A percentile compares a stretch with the other conserved stretches of the same genome.
Conservation (phyloP, 2,888 invertebrate genomes). For the Dasypolia templi region DNA sequence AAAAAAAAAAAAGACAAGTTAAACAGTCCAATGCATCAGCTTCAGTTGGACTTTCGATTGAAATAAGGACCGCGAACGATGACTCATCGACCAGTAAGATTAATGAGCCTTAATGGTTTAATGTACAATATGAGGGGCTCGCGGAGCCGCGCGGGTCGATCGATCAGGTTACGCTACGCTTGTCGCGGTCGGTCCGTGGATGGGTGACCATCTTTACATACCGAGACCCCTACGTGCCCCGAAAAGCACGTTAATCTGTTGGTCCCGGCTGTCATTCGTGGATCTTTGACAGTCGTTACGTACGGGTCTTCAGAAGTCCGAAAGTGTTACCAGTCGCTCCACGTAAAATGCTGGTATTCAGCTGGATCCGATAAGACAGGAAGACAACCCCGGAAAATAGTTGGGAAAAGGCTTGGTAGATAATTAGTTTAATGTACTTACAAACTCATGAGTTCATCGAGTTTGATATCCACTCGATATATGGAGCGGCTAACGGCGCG, state of each 20-base stretch:
- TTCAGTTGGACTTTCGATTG: conserved; percentile 24
- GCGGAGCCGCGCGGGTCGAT: neutral
- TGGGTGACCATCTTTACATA: neutral
- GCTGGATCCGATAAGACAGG: neutral
- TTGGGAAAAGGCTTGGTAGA: neutral
- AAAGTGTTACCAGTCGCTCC: neutral
- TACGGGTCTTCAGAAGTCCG: neutral
- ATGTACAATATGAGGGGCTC: neutral
- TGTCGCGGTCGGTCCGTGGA: neutral
- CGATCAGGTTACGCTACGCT: too few species aligned
- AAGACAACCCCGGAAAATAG: neutral
- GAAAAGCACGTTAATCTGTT: too few species aligned
- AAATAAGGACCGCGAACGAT: conserved; percentile 17
- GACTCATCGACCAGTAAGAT: conserved; percentile 37
- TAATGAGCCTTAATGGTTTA: conserved; percentile 23
- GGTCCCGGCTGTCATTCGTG: too few species aligned
- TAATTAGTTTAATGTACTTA: conserved; percentile 22
- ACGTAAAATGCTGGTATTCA: too few species aligned
- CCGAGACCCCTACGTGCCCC: too few species aligned
- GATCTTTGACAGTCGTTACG: neutral
- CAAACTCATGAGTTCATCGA: conserved; percentile 50
- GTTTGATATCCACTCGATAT: conserved; percentile 69
- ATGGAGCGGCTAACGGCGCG: conserved; percentile 69
- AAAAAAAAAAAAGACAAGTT: too few species aligned
- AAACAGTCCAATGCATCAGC: conserved; percentile 20